Percentiles rank a stretch among this genome's conserved stretches.
Evolutionary conservation across 2,797 vertebrate genomes (phyloP).

Genomic region (Amblyraja radiata): DNA sequence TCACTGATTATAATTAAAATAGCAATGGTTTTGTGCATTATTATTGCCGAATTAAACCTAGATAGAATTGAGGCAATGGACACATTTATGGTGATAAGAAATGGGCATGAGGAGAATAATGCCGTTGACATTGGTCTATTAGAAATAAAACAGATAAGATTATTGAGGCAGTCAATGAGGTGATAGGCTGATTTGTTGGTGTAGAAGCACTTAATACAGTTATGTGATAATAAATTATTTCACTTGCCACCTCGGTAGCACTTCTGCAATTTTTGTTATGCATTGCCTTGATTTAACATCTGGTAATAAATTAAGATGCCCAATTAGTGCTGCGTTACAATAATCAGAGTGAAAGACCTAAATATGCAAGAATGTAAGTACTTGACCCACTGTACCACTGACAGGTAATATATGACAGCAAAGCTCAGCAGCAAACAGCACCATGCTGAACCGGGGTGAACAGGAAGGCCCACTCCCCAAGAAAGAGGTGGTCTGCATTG

Average conservation of each 20-base stretch:
- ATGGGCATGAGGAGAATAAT: not conserved
- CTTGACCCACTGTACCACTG: not conserved
- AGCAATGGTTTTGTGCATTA: not conserved
- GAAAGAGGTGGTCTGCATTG: not conserved
- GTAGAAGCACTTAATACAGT: not conserved
- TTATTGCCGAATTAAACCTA: not conserved
- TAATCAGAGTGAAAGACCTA: not conserved
- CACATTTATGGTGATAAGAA: not conserved
- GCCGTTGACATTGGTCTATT: not conserved
- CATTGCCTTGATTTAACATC: not conserved
- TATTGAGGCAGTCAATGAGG: not conserved
- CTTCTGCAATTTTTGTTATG: not conserved
- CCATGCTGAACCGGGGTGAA: not conserved
- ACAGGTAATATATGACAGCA: not conserved
- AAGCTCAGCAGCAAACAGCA: not conserved
- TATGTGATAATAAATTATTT: not conserved
- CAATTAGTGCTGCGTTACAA: not conserved
- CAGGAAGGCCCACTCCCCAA: not conserved
- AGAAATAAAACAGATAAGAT: constrained; percentile 1
- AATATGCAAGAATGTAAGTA: not conserved
- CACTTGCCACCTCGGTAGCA: not conserved
- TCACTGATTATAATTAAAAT: not conserved
- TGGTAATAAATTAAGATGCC: not conserved
- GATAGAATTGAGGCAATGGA: not conserved
- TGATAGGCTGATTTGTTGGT: not conserved